Base-by-base conservation (phyloP, 2,888 invertebrate genomes). In the Lagria hirta region DNA sequence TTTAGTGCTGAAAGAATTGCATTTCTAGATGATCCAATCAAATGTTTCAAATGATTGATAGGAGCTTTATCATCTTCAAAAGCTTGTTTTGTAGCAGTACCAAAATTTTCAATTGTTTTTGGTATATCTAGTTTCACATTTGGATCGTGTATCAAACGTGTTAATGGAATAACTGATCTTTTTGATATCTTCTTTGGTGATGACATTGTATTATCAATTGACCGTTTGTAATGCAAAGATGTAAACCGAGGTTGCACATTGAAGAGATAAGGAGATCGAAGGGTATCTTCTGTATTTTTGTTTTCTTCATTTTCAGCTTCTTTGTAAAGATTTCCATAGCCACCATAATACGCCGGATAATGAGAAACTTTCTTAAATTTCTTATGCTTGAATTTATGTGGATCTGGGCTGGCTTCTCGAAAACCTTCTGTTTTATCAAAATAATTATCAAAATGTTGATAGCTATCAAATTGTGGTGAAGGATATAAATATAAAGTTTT, bases 101-200 rank as follows among this genome's bases (percentile, higher is more conserved):
- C 71, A 5, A 62, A 15, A 48, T 71, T 71, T 42, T 69, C 68
- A 15, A 70, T 47, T 0, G 71, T 70, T 58, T 68, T 68, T n/a
- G 64, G 57, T 24, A 71, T 53, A 47, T 72, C 69, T 1, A 72
- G 33, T 49, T 61, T 63, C 2, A 58, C 53, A 16, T 59, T 60
- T 3, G 69, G 71, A 51, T 71, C 66, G 3, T 50, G 51, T 13
- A 64, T 30, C 11, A 64, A 33, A 11, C 47, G 51, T 29, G 42
- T 47, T 22, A 59, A n/a, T 4, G 52, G 45, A 12, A 52, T 33
- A n/a, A n/a, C n/a, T 8, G 44, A 44, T 20, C 38, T 23, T 10
- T 38, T 43, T 7, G 13, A 14, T 2, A 43, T 15, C 37, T 41
- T 32, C 7, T 48, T 46, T 8, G 33, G 6, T 4, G n/a, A n/a